These are phyloP conservation scores for Diloba caeruleocephala DNA, from an alignment of 2,888 invertebrate species.

Conservation along the genomic window DNA sequence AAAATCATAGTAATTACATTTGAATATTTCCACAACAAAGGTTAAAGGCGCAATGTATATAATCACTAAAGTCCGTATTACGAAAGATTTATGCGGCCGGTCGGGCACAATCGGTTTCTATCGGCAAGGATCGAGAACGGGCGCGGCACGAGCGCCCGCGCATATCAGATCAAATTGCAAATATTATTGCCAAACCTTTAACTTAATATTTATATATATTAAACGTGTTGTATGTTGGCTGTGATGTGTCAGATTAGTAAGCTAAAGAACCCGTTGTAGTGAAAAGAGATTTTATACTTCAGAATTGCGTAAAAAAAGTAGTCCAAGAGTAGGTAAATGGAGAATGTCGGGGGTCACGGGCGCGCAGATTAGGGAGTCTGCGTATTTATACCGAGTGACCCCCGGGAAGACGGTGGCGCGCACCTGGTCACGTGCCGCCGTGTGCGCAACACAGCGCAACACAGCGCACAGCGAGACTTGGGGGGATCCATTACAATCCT, in stretches of 20 bases:
- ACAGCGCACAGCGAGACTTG: too few relatives aligned
- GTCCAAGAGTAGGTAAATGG: too few relatives aligned
- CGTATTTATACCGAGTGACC: too few relatives aligned
- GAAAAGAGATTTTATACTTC: background rate
- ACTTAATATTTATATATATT: conserved; percentile 48
- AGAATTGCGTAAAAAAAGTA: too few relatives aligned
- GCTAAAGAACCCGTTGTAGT: conserved; percentile 1
- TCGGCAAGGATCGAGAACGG: conserved; percentile 63
- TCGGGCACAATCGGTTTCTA: conserved; percentile 56
- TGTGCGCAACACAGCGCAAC: too few relatives aligned
- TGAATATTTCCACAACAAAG: conserved; percentile 56
- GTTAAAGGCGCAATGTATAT: conserved; percentile 57
- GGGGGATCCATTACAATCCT: too few relatives aligned
- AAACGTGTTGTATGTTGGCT: conserved; percentile 40
- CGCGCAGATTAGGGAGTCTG: too few relatives aligned
- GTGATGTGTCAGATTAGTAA: conserved; percentile 41
- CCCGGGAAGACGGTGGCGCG: too few relatives aligned
- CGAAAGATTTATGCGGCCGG: conserved; percentile 62
- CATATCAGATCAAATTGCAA: conserved; percentile 60
- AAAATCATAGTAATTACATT: conserved; percentile 47
- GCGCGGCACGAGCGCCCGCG: conserved; percentile 62
- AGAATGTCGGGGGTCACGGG: too few relatives aligned
- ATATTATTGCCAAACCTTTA: conserved; percentile 58
- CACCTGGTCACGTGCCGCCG: too few relatives aligned
- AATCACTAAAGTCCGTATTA: conserved; percentile 59